A percentile compares a stretch with the other conserved stretches of the same genome.
phyloP scores from a whole-genome alignment of 2,888 invertebrate species.

The Adelognathus sp. region DNA sequence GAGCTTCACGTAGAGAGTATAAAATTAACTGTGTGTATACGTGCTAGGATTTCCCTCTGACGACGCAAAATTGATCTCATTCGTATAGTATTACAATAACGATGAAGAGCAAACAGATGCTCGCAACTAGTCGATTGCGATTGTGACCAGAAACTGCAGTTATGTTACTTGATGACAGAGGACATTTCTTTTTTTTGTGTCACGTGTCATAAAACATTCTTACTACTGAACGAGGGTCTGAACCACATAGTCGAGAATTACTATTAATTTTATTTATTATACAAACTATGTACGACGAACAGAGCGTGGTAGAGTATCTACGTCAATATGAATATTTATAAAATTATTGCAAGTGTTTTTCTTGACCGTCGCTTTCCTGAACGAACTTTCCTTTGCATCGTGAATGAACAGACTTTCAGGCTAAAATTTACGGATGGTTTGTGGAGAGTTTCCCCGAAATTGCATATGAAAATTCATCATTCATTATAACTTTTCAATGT shows the following conservation, averaged over 20 bases:
- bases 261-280: conserved; percentile 24
- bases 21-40: conserved; percentile 7
- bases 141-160: conserved; percentile 2
- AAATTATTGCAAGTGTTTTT: neutral
- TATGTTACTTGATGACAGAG: neutral
- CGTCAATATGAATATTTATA: conserved; percentile 4
- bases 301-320: neutral
- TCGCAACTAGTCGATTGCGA: conserved; percentile 48
- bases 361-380: neutral
- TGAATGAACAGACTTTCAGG: too few relatives aligned
- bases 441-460: too few relatives aligned
- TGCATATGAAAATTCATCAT: too few relatives aligned
- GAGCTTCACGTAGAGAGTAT: neutral
- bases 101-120: conserved; percentile 9
- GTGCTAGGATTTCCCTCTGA: conserved; percentile 8
- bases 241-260: neutral
- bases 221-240: neutral
- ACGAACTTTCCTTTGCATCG: neutral
- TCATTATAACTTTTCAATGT: too few relatives aligned
- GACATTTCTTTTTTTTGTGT: neutral
- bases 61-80: conserved; percentile 43
- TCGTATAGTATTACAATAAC: conserved; percentile 17
- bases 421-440: too few relatives aligned
- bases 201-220: neutral
- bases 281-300: neutral